These are phyloP conservation scores for Drosophila melanosoma DNA, from an alignment of 2,888 invertebrate species.

Conservation along the genomic window DNA sequence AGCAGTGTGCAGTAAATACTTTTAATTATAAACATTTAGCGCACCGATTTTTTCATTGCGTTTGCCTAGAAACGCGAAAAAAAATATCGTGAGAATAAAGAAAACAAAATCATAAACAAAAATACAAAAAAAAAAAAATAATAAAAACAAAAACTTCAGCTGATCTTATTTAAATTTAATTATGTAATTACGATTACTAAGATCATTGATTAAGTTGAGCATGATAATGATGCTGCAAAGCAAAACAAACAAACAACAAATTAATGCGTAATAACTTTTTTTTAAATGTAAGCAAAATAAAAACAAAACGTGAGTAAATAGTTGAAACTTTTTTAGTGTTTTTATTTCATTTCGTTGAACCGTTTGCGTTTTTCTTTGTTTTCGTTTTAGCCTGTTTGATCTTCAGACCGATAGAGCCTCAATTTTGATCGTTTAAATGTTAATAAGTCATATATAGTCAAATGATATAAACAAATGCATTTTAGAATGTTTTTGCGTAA, in stretches of 20 bases:
- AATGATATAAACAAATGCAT: conserved; percentile 65
- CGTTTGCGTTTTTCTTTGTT: conserved; percentile 22
- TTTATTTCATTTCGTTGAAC: conserved; percentile 25
- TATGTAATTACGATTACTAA: conserved; percentile 74
- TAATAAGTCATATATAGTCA: conserved; percentile 62
- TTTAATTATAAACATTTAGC: conserved; percentile 68
- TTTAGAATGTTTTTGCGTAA: conserved; percentile 75
- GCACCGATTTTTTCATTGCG: conserved; percentile 64
- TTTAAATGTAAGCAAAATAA: conserved; percentile 75
- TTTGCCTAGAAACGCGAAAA: conserved; percentile 53
- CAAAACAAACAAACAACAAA: conserved; percentile 65
- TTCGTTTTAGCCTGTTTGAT: conserved; percentile 52
- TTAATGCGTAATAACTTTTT: conserved; percentile 67
- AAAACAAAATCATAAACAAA: conserved; percentile 14
- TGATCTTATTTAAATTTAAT: conserved; percentile 75
- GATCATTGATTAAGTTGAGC: conserved; percentile 76
- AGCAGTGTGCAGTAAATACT: conserved; percentile 63
- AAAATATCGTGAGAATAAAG: conserved; percentile 41
- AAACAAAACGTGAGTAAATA: conserved; percentile 67
- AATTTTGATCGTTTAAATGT: conserved; percentile 56
- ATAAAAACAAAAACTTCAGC: conserved; percentile 61
- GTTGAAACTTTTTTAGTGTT: conserved; percentile 60
- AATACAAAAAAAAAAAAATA: background rate
- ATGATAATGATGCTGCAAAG: conserved; percentile 59
- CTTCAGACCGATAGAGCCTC: conserved; percentile 40